phyloP scores from a whole-genome alignment of 2,113 vertebrate species.

The Gallinago media region DNA sequence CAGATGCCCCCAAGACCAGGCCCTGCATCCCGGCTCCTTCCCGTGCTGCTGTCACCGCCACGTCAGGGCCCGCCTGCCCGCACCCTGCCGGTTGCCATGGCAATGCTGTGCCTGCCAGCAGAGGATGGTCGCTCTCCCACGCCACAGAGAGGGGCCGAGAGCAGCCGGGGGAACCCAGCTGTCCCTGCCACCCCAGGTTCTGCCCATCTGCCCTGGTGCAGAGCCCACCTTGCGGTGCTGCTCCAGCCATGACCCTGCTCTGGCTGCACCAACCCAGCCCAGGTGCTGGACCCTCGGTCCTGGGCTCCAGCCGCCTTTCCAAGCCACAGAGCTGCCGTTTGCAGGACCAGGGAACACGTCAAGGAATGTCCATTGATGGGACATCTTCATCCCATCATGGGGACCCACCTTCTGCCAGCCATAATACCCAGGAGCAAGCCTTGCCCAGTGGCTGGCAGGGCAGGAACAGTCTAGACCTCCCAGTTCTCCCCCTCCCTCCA shows the following conservation, averaged over 20 bases:
- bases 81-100: slow-evolving; percentile 47
- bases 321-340: neutral
- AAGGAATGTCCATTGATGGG: neutral
- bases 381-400: neutral
- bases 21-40: neutral
- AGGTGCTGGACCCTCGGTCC: neutral
- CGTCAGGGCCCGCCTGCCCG: neutral
- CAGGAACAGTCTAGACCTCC: rapidly evolving
- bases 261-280: neutral
- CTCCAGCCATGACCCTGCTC: neutral
- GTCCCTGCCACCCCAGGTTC: neutral
- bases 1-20: neutral
- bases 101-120: neutral
- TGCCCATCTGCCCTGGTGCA: neutral
- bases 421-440: neutral
- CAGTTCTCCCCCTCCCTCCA: neutral
- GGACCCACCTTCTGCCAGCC: neutral
- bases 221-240: neutral
- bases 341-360: rapidly evolving
- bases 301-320: neutral
- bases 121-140: slow-evolving; percentile 7
- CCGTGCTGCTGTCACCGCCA: neutral
- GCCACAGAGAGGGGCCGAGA: neutral
- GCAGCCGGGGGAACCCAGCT: neutral
- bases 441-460: neutral